Evolutionary conservation across 2,113 vertebrate species (phyloP), one percentile per base, ranked within the genome.

Genomic region (Stigmatopora nigra): DNA sequence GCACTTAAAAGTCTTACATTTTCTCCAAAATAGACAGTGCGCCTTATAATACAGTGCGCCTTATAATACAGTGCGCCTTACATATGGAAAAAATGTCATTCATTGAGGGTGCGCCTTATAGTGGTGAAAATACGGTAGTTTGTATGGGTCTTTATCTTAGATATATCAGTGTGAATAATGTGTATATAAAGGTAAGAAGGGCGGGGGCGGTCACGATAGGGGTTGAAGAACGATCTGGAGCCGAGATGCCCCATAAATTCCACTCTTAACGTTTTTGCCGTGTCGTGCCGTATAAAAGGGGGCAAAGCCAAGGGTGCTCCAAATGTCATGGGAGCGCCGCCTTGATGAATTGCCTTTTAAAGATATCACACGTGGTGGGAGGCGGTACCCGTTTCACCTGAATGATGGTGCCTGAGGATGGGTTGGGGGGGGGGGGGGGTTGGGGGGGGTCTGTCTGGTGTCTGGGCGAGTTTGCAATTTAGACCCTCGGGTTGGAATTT

Each of bases 271-370:
- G 86, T 78, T 89, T 84, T 84, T 82, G 72, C 82, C 84, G 75
- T 78, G 83, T 82, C 82, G 72, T 80, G 81, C 84, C 86, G 74
- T 75, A 79, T 87, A 84, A 88, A 88, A 87, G 80, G 83, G 75
- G 59, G 80, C 71, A 78, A 87, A 83, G 83, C 85, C 85, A 86
- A 85, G 81, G 82, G 81, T 78, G 84, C 85, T 86, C 77, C 82
- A 83, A 87, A 85, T 83, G 81, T 87, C 88, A 87, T 74, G 77
- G 81, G 84, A 84, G 78, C 73, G 63, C 63, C 65, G n/a, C 53
- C 14, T 78, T 90, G 89, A 91, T 89, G 83, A 88, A 89, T 90
- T 83, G 83, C 87, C 87, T 84, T 87, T 88, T 87, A 86, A 89
- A 90, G 86, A 89, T 86, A 87, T 87, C 88, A 77, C 68, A 84